Evolutionary conservation across 1,140 invertebrate species (phyloP).

Genomic region (Neodiprion fabricii): DNA sequence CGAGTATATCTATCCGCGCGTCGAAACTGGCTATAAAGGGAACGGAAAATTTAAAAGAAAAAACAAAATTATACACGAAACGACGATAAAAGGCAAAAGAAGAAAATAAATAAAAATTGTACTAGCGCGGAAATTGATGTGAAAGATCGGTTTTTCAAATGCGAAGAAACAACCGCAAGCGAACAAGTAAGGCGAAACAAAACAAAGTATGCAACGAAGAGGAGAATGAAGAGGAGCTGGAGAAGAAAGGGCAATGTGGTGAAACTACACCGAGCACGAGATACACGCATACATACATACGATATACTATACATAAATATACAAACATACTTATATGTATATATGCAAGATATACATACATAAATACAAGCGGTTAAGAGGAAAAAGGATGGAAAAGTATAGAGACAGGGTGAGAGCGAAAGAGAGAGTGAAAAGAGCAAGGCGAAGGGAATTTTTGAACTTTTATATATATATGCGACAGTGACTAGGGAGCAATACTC

Average conservation of each 20-base stretch:
- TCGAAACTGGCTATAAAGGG: background rate
- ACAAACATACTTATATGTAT: constrained; percentile 34
- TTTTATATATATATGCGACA: no score
- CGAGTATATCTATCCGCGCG: background rate
- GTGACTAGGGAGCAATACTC: no score
- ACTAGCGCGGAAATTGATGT: constrained; percentile 3
- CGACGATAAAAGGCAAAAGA: constrained; percentile 18
- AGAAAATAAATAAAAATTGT: background rate
- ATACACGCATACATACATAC: no score
- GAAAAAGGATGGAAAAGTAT: no score
- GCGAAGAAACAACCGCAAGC: no score
- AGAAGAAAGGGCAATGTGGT: constrained; percentile 28
- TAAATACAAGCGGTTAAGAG: no score
- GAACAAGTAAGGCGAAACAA: no score
- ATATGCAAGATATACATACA: constrained; percentile 38
- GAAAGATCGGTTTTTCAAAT: no score
- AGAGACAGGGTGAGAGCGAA: no score
- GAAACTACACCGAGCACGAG: background rate
- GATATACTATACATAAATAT: constrained; percentile 21
- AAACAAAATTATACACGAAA: background rate
- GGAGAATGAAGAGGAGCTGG: constrained; percentile 30
- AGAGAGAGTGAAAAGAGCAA: no score
- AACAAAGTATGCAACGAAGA: no score
- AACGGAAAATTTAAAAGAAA: background rate
- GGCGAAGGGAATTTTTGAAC: no score